Conservation (phyloP, 1,140 invertebrate species). For the Anagrus nilaparvatae region DNA sequence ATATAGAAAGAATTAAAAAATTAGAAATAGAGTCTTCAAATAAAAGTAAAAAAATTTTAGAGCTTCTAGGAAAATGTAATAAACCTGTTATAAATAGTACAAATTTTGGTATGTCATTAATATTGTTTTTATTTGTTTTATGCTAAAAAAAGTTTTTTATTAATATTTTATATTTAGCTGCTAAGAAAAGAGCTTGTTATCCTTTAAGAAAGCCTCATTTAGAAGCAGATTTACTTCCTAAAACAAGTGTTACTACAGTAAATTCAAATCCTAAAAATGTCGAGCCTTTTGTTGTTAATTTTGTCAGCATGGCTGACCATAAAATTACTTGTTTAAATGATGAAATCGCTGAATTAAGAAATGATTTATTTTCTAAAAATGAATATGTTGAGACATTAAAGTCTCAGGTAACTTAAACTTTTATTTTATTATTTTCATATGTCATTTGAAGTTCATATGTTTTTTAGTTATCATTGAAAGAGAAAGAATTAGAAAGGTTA, state of each 20-base stretch:
- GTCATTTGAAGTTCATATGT: neutral
- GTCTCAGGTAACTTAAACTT: slow-evolving; percentile 33
- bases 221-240: slow-evolving; percentile 30
- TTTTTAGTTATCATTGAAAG: slow-evolving; percentile 23
- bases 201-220: slow-evolving; percentile 32
- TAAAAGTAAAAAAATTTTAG: slow-evolving; percentile 47
- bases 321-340: slow-evolving; percentile 40
- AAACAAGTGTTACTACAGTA: slow-evolving; percentile 20
- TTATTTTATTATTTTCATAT: slow-evolving; percentile 5
- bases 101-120: slow-evolving; percentile 26
- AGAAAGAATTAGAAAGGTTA: slow-evolving; percentile 54
- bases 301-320: slow-evolving; percentile 39
- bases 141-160: slow-evolving; percentile 5
- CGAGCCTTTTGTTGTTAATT: slow-evolving; percentile 32
- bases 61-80: slow-evolving; percentile 48
- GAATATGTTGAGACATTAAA: slow-evolving; percentile 36
- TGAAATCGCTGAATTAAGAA: slow-evolving; percentile 42
- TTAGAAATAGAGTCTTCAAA: slow-evolving; percentile 46
- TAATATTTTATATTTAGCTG: slow-evolving; percentile 18
- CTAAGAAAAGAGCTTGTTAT: slow-evolving; percentile 33
- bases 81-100: slow-evolving; percentile 39
- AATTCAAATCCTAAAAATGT: slow-evolving; percentile 25
- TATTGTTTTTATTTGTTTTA: slow-evolving; percentile 3
- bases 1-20: slow-evolving; percentile 45
- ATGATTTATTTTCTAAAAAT: slow-evolving; percentile 35